phyloP scores from a whole-genome alignment of 64 coral and sea anemone species.

The Stichodactyla mertensii region DNA sequence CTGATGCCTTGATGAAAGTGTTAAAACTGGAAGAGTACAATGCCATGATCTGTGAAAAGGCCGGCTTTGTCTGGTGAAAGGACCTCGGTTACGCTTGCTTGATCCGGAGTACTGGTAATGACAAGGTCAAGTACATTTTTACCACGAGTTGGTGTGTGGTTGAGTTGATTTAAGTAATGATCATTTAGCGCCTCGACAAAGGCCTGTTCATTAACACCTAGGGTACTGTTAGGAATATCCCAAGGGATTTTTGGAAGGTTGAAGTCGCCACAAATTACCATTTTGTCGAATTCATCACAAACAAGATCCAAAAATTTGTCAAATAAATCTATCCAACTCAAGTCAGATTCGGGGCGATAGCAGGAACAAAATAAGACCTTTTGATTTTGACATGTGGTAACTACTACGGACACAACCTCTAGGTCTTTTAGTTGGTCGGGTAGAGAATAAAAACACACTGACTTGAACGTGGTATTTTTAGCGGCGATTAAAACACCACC shows the following conservation, averaged over 20 bases:
- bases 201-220: neutral
- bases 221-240: neutral
- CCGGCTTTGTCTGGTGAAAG: slow-evolving; percentile 15
- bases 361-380: slow-evolving; percentile 48
- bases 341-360: slow-evolving; percentile 31
- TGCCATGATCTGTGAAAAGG: slow-evolving; percentile 52
- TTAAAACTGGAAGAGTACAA: slow-evolving; percentile 22
- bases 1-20: slow-evolving; percentile 22
- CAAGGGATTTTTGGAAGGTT: slow-evolving; percentile 47
- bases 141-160: slow-evolving; percentile 7
- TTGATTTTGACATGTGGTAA: slow-evolving; percentile 34
- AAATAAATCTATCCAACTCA: slow-evolving; percentile 32
- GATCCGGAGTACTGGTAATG: slow-evolving; percentile 23
- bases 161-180: neutral
- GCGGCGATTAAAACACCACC: slow-evolving; percentile 42
- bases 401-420: slow-evolving; percentile 27
- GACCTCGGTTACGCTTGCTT: slow-evolving; percentile 10
- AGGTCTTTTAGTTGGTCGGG: slow-evolving; percentile 9
- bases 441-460: slow-evolving; percentile 22
- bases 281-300: slow-evolving; percentile 53
- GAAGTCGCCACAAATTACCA: slow-evolving; percentile 53
- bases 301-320: slow-evolving; percentile 38
- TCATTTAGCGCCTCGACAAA: neutral
- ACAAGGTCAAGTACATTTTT: neutral
- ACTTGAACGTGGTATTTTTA: slow-evolving; percentile 34